Conservation (phyloP, 2,797 vertebrate species). For the Myripristis jacobus region DNA sequence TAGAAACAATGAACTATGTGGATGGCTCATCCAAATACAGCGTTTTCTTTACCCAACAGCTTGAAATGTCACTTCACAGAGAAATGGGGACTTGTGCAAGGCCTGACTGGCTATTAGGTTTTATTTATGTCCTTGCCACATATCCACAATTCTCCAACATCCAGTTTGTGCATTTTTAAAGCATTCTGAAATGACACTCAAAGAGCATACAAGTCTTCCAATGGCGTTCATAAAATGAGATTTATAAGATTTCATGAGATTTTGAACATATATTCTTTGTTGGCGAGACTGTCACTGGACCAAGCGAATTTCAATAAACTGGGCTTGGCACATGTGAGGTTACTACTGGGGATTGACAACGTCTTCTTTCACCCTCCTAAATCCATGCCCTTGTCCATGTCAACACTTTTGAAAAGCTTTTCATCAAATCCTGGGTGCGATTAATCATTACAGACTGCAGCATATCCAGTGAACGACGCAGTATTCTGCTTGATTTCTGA, state of each 20-base stretch:
- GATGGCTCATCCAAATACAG: constrained; percentile 10
- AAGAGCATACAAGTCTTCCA: constrained; percentile 13
- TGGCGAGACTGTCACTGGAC: constrained; percentile 5
- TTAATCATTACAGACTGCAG: background rate
- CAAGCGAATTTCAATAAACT: constrained; percentile 16
- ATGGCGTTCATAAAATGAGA: constrained; percentile 37
- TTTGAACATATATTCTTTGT: background rate
- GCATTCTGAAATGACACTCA: constrained; percentile 40
- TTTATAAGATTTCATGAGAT: constrained; percentile 27
- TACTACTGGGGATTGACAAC: constrained; percentile 39
- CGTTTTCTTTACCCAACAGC: constrained; percentile 3
- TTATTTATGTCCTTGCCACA: constrained; percentile 43
- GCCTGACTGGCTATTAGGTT: constrained; percentile 4
- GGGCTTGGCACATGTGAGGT: constrained; percentile 18
- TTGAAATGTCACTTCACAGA: constrained; percentile 23
- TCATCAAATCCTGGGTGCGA: background rate
- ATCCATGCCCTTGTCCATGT: constrained; percentile 17
- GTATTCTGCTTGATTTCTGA: constrained; percentile 12
- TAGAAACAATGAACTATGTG: constrained; percentile 10
- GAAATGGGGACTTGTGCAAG: constrained; percentile 30
- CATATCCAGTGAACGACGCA: background rate
- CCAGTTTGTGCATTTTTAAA: constrained; percentile 41
- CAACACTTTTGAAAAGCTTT: constrained; percentile 9
- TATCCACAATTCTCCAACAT: constrained; percentile 41
- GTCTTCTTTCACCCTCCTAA: constrained; percentile 1